Conservation (phyloP, 2,113 vertebrate genomes). For the Microtus montanus region DNA sequence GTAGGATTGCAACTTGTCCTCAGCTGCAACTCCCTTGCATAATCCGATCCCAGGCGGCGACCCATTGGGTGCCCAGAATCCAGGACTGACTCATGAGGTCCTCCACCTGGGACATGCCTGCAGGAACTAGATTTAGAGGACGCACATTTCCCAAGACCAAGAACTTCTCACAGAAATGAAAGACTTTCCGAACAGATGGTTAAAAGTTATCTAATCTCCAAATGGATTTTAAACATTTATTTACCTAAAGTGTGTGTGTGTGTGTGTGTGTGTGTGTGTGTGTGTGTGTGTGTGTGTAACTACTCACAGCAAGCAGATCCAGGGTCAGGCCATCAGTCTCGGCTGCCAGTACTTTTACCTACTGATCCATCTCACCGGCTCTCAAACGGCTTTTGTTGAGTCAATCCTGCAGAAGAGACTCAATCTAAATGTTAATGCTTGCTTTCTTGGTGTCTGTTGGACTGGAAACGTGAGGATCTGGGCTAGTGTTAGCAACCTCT, state of each 20-base stretch:
- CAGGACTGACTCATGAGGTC: accelerated
- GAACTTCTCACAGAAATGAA: not conserved
- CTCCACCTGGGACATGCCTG: accelerated
- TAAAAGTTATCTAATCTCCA: not conserved
- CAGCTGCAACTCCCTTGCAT: not conserved
- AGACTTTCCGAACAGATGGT: not conserved
- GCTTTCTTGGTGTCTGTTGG: not conserved
- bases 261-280: not conserved
- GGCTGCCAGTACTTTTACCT: not conserved
- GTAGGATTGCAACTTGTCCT: no score
- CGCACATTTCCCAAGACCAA: accelerated
- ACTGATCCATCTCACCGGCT: not conserved
- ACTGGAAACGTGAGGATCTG: not conserved
- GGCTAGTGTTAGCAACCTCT: not conserved
- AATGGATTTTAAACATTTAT: not conserved
- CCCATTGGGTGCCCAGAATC: accelerated
- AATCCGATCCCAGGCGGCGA: accelerated
- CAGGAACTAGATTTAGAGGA: not conserved
- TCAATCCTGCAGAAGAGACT: not conserved
- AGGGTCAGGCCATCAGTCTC: not conserved
- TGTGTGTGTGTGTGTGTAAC: no score
- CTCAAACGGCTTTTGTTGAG: not conserved
- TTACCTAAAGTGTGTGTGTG: not conserved
- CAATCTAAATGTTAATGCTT: not conserved
- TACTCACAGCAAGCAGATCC: not conserved